Percentiles rank a stretch among this genome's conserved stretches.
Evolutionary conservation across 2,888 invertebrate species (phyloP).

Genomic region (Aleiodes leptofemur): DNA sequence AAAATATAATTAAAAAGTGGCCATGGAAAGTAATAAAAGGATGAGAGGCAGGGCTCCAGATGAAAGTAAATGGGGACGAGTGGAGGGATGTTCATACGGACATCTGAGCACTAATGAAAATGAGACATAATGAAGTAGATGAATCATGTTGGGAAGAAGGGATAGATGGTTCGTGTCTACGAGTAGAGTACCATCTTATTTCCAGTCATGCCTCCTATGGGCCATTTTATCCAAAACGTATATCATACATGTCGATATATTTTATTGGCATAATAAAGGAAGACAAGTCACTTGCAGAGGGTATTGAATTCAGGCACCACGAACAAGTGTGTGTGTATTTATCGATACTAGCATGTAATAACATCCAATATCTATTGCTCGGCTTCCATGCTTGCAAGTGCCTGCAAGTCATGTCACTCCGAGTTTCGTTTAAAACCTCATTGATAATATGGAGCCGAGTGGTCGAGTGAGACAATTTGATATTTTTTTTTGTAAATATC

Average conservation of each 20-base stretch:
- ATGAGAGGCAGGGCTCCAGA: neutral
- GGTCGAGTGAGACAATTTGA: no score
- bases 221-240: slow-evolving; percentile 10
- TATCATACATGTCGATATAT: neutral
- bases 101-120: slow-evolving; percentile 29
- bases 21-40: neutral
- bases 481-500: neutral
- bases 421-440: no score
- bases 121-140: slow-evolving; percentile 32
- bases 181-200: slow-evolving; percentile 17
- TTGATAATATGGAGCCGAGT: no score
- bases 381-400: neutral
- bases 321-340: slow-evolving; percentile 16
- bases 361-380: slow-evolving; percentile 13
- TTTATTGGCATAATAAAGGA: neutral
- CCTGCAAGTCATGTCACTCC: no score
- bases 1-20: slow-evolving; percentile 25
- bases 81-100: slow-evolving; percentile 13
- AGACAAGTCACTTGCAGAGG: neutral
- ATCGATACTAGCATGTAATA: slow-evolving; percentile 16
- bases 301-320: neutral
- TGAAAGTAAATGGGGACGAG: neutral
- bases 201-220: neutral
- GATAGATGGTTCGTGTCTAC: neutral
- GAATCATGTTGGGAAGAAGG: neutral